These are phyloP conservation scores for Brachyptera putata DNA, from an alignment of 2,888 invertebrate species.

Conservation along the genomic window DNA sequence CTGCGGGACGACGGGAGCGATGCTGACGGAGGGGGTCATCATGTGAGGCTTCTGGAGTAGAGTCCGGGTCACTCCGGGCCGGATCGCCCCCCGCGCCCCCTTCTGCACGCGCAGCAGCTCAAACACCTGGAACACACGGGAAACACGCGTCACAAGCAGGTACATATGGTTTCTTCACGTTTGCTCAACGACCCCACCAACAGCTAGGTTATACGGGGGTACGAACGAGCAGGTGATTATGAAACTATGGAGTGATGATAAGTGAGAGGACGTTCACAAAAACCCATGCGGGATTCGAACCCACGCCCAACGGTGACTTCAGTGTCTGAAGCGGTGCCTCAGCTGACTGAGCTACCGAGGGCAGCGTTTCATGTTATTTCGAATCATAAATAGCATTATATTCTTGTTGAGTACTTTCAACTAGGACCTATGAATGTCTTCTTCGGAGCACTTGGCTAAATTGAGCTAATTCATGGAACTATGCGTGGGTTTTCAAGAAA, in stretches of 20 bases:
- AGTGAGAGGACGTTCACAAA: too few species aligned
- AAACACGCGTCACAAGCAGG: not conserved
- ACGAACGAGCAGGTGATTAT: too few species aligned
- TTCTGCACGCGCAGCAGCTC: constrained; percentile 45
- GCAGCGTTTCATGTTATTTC: constrained; percentile 31
- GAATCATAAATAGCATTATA: not conserved
- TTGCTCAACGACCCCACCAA: too few species aligned
- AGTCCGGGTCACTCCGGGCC: constrained; percentile 36
- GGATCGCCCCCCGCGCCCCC: constrained; percentile 38
- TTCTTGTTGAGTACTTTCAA: too few species aligned
- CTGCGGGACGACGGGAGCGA: constrained; percentile 47
- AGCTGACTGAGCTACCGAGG: constrained; percentile 27
- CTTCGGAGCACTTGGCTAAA: too few species aligned
- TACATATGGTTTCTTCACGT: not conserved
- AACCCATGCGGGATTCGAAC: too few species aligned
- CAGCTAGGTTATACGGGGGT: constrained; percentile 29
- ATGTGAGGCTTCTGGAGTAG: constrained; percentile 37
- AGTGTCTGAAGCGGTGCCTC: too few species aligned
- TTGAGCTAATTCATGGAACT: too few species aligned
- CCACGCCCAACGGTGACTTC: too few species aligned
- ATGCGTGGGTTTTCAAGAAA: too few species aligned
- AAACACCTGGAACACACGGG: constrained; percentile 38
- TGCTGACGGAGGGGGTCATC: constrained; percentile 51
- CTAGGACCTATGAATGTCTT: too few species aligned
- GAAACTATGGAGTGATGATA: too few species aligned